Evolutionary conservation across 1,140 invertebrate genomes (phyloP).

Genomic region (Drosophila tani): DNA sequence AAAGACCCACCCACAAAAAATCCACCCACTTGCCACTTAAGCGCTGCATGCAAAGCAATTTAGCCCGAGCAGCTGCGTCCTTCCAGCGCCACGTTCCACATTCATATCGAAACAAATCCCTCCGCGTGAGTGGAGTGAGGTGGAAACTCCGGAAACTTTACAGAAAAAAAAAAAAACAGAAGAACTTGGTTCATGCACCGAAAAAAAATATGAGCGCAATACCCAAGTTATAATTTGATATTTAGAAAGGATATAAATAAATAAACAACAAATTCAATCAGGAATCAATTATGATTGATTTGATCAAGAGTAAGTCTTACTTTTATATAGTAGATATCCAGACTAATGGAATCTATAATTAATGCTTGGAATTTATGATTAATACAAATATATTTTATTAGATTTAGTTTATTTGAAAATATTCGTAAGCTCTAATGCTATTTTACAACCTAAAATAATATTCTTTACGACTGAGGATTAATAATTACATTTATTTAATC

Average conservation of each 20-base stretch:
- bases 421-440: too few relatives aligned
- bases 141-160: constrained; percentile 31
- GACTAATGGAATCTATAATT: too few relatives aligned
- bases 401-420: too few relatives aligned
- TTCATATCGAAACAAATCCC: constrained; percentile 62
- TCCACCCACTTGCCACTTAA: constrained; percentile 50
- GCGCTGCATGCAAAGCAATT: constrained; percentile 69
- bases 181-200: neutral
- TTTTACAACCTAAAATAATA: neutral
- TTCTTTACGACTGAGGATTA: neutral
- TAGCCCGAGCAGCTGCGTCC: constrained; percentile 68
- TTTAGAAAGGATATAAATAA: neutral
- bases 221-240: neutral
- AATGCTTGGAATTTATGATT: too few relatives aligned
- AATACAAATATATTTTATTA: too few relatives aligned
- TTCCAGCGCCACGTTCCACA: constrained; percentile 56
- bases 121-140: constrained; percentile 11
- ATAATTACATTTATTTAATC: neutral
- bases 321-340: too few relatives aligned
- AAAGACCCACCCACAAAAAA: constrained; percentile 6
- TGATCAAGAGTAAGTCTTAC: too few relatives aligned
- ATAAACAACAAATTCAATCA: too few relatives aligned
- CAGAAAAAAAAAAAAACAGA: constrained; percentile 18
- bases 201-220: neutral
- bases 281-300: too few relatives aligned